These are phyloP conservation scores for Zele albiditarsus DNA, from an alignment of 2,888 invertebrate genomes.

Conservation along the genomic window DNA sequence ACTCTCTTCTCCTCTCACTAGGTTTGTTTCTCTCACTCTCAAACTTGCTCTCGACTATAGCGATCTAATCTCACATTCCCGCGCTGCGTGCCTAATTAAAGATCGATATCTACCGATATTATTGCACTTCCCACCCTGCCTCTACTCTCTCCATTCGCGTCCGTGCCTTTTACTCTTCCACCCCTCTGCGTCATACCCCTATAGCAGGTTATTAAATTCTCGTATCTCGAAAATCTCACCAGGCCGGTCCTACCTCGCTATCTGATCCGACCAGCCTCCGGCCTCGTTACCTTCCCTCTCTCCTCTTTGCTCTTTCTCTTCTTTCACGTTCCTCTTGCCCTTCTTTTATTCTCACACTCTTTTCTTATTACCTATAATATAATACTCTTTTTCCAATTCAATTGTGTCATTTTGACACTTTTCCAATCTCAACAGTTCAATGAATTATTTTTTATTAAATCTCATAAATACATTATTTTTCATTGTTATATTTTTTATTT, in stretches of 20 bases:
- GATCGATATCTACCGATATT: slow-evolving; percentile 73
- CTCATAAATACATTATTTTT: slow-evolving; percentile 23
- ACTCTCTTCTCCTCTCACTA: slow-evolving; percentile 15
- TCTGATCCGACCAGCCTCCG: slow-evolving; percentile 67
- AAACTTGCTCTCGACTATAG: slow-evolving; percentile 64
- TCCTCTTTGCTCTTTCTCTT: slow-evolving; percentile 24
- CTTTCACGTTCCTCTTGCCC: slow-evolving; percentile 12
- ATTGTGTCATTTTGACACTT: slow-evolving; percentile 23
- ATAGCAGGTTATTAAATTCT: slow-evolving; percentile 72
- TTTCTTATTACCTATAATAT: slow-evolving; percentile 13
- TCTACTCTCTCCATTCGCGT: slow-evolving; percentile 35
- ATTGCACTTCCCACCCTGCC: slow-evolving; percentile 65
- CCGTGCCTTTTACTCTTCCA: slow-evolving; percentile 47
- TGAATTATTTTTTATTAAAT: no score
- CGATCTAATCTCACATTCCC: slow-evolving; percentile 70
- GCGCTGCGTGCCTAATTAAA: slow-evolving; percentile 73
- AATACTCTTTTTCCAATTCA: slow-evolving; percentile 24
- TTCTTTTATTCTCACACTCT: slow-evolving; percentile 24
- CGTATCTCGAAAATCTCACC: slow-evolving; percentile 70
- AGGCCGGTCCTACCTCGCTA: slow-evolving; percentile 65
- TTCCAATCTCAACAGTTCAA: slow-evolving; percentile 12
- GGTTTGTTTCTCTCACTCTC: slow-evolving; percentile 44
- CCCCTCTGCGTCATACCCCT: slow-evolving; percentile 47
- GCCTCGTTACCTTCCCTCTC: slow-evolving; percentile 59
- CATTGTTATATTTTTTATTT: neutral